Base-by-base conservation (phyloP, 2,888 invertebrate species). In the Diarsia rubi region DNA sequence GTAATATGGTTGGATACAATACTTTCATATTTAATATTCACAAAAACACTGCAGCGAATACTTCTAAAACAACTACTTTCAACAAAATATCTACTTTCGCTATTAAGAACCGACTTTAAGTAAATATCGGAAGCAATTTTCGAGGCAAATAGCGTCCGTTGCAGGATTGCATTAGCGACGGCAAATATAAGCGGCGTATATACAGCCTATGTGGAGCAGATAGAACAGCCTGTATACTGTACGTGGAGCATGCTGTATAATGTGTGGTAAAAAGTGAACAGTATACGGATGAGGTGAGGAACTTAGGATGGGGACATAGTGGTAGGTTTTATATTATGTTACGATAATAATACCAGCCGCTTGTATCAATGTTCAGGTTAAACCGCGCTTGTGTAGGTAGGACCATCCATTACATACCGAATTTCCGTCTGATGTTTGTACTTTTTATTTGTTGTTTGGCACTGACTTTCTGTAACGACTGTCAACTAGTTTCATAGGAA, bases 121-220 rank as follows among this genome's bases (percentile, higher is more conserved):
- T 84, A 87, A 90, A 89, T 86, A 89, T 86, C 84, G 86, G 86
- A 90, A 89, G 86, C 89, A 90, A 91, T 91, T 90, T 89, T 79
- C 83, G 78, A 84, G 78, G 88, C 87, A 89, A 90, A 90, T 91
- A 89, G 88, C 83, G 85, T 88, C 82, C 87, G 86, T 87, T 84
- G 85, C 84, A 88, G 72, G 84, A 90, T 90, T 87, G 87, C 88
- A 90, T 91, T 91, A 91, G 87, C 83, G 63, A 74, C 79, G 77
- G 84, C 82, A 88, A 89, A 88, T 66, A 87, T 83, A 86, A 82
- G 52, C 79, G 52, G 71, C 54, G 71, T 27, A 67, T 45, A 69
- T 57, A 68, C 68, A 73, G 1, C 37, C 37, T 78, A 64, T 76
- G 59, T 69, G 72, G 60, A 24, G 52, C n/a, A 57, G 57, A 73